Conservation (phyloP, 2,113 vertebrate genomes). For the Puma concolor region DNA sequence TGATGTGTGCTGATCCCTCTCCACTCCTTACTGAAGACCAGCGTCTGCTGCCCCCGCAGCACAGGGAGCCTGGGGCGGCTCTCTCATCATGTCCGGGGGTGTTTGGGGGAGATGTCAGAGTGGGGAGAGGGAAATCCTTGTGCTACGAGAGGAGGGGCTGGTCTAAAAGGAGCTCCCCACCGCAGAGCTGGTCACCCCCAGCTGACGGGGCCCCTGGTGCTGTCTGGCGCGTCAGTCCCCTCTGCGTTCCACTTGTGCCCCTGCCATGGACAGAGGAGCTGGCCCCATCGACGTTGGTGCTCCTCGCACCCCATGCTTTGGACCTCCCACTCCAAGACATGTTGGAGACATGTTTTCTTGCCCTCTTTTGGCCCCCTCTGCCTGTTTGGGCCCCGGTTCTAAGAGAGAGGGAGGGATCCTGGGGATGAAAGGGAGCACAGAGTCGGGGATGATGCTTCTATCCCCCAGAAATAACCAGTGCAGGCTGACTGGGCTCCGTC, state of each 20-base stretch:
- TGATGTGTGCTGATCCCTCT: conserved; percentile 56
- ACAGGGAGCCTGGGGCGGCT: background rate
- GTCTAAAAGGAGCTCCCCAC: background rate
- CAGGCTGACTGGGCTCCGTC: accelerated
- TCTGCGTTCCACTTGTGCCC: background rate
- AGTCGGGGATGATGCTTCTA: background rate
- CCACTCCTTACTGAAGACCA: conserved; percentile 8
- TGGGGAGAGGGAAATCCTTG: background rate
- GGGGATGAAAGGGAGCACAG: background rate
- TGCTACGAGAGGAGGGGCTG: background rate
- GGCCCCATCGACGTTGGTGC: background rate
- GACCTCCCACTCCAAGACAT: background rate
- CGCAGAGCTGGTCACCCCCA: background rate
- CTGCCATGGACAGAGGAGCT: background rate
- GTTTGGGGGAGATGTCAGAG: background rate
- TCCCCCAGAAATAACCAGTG: background rate
- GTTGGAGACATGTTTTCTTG: background rate
- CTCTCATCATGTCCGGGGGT: background rate
- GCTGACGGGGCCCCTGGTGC: background rate
- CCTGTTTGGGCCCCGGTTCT: background rate
- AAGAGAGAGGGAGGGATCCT: background rate
- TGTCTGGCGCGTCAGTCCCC: too few relatives aligned
- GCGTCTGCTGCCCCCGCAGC: background rate
- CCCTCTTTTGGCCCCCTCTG: background rate
- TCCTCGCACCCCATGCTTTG: background rate